Evolutionary conservation across 2,113 vertebrate species (phyloP).

Genomic region (Dromas ardeola): DNA sequence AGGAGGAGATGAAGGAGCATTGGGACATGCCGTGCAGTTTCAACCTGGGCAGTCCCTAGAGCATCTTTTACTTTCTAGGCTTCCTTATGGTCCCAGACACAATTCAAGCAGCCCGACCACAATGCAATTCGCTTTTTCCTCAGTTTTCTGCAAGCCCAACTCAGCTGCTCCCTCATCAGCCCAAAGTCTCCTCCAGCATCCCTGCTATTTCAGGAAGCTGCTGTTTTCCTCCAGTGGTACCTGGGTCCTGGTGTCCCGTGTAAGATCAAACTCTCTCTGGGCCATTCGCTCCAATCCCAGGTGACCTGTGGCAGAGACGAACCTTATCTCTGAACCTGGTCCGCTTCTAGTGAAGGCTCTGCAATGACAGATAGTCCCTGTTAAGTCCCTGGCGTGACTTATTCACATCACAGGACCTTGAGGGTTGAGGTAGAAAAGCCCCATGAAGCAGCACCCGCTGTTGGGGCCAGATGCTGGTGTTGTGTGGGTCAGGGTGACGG

Average conservation of each 20-base stretch:
- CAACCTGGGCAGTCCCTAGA: background rate
- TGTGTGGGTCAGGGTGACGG: background rate
- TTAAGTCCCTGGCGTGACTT: background rate
- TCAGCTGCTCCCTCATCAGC: background rate
- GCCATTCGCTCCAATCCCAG: background rate
- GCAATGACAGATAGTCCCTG: background rate
- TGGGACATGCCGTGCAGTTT: background rate
- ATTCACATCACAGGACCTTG: background rate
- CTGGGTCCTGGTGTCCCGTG: background rate
- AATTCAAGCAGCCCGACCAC: background rate
- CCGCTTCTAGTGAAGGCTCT: background rate
- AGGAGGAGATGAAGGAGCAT: background rate
- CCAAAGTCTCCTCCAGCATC: background rate
- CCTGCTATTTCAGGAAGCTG: background rate
- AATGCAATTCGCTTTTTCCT: background rate
- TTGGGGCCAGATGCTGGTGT: background rate
- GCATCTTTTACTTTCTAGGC: background rate
- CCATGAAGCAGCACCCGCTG: background rate
- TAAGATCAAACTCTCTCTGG: background rate
- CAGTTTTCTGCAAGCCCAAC: background rate
- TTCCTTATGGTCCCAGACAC: background rate
- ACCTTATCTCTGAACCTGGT: background rate
- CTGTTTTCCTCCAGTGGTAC: background rate
- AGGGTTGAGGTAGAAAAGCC: background rate
- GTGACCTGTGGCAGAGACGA: background rate